These are phyloP conservation scores for Onychorhynchus coronatus DNA, from an alignment of 2,113 vertebrate genomes.

Conservation along the genomic window DNA sequence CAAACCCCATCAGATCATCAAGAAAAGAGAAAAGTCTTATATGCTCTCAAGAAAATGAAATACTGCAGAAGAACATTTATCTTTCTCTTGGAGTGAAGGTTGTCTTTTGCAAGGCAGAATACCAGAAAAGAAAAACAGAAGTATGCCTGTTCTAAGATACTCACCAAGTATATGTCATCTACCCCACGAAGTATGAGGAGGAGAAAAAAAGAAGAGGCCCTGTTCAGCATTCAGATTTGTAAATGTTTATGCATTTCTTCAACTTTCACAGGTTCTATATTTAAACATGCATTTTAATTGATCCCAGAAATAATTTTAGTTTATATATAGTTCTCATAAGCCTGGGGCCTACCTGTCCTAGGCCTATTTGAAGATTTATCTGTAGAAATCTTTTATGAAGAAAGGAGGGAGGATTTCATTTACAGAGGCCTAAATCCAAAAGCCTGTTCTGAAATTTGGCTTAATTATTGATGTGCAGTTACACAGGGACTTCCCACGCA, in stretches of 20 bases:
- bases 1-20: not conserved
- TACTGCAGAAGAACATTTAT: not conserved
- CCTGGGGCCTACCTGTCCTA: not conserved
- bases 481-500: not conserved
- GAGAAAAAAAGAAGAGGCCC: not conserved
- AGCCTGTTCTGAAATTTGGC: not conserved
- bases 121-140: not conserved
- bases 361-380: not conserved
- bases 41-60: not conserved
- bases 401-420: not conserved
- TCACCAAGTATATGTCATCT: not conserved
- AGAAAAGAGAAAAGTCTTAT: not conserved
- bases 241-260: not conserved
- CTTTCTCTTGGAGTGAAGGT: not conserved
- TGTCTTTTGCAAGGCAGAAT: not conserved
- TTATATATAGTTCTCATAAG: not conserved
- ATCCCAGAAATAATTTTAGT: not conserved
- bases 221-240: not conserved
- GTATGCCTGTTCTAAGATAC: not conserved
- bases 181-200: not conserved
- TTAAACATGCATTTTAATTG: slow-evolving; percentile 18
- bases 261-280: not conserved
- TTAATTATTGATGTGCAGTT: slow-evolving; percentile 47
- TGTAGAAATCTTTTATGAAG: not conserved
- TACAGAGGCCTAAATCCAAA: slow-evolving; percentile 1